Evolutionary conservation across 2,113 vertebrate genomes (phyloP).

Genomic region (Anguilla japonica): DNA sequence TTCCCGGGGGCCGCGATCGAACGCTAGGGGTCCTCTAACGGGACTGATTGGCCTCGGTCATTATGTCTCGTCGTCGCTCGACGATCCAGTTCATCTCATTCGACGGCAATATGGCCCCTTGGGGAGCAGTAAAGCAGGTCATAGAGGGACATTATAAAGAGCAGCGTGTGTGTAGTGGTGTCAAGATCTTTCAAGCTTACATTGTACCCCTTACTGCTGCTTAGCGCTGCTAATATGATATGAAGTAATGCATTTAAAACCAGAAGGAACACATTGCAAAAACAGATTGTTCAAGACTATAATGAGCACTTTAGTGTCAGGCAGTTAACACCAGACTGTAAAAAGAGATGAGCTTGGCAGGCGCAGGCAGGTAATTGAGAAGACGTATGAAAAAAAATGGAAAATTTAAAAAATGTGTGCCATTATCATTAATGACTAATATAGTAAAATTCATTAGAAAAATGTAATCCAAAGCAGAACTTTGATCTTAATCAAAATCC

Average conservation of each 20-base stretch:
- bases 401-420: neutral
- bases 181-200: neutral
- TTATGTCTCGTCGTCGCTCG: slow-evolving; percentile 3
- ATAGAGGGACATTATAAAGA: slow-evolving; percentile 13
- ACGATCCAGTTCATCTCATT: neutral
- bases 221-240: slow-evolving; percentile 3
- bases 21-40: neutral
- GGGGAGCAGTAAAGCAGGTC: neutral
- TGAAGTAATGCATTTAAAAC: neutral
- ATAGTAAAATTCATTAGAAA: neutral
- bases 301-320: slow-evolving; percentile 14
- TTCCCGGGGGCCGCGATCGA: neutral
- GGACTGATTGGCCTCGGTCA: neutral
- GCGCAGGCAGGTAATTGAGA: neutral
- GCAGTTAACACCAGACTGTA: neutral
- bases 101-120: slow-evolving; percentile 4
- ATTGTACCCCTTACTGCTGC: neutral
- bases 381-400: neutral
- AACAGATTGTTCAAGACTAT: slow-evolving; percentile 9
- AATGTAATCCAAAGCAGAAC: slow-evolving; percentile 7
- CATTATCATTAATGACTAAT: slow-evolving; percentile 6
- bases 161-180: slow-evolving; percentile 3
- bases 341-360: neutral
- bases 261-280: neutral
- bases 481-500: slow-evolving; percentile 6